A percentile compares a stretch with the other conserved stretches of the same genome.
phyloP scores from a whole-genome alignment of 2,113 vertebrate species.

The Myotis brandtii region DNA sequence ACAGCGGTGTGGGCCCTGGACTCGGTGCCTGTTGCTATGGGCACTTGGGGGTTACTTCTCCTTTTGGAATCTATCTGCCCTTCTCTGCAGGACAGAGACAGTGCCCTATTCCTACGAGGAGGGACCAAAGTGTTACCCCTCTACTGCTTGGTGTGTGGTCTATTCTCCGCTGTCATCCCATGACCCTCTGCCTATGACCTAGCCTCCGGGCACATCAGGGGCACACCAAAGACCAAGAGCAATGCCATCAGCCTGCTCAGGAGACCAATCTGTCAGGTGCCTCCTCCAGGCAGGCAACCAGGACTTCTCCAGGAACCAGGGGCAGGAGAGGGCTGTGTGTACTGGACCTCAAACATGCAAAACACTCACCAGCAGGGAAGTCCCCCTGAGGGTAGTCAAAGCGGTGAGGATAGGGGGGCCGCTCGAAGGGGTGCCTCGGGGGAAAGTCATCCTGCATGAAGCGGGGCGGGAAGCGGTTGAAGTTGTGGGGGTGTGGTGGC shows the following conservation, averaged over 20 bases:
- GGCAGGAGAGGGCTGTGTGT: not conserved
- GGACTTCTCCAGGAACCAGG: not conserved
- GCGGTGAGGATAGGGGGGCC: slow-evolving; percentile 95
- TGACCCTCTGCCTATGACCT: not conserved
- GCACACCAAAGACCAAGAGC: not conserved
- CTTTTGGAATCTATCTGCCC: not conserved
- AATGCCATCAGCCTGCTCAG: not conserved
- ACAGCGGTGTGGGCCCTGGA: not conserved
- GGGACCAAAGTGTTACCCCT: no score
- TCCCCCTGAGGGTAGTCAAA: slow-evolving; percentile 98
- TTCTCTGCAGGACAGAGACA: not conserved
- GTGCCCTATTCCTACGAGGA: not conserved
- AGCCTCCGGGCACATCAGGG: not conserved
- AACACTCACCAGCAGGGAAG: slow-evolving; percentile 91
- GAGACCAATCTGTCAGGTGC: slow-evolving; percentile 14
- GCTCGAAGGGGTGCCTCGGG: slow-evolving; percentile 96
- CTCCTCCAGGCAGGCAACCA: not conserved
- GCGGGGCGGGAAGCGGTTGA: slow-evolving; percentile 96
- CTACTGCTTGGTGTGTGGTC: not conserved
- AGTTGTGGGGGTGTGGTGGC: slow-evolving; percentile 96
- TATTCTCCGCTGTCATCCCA: not conserved
- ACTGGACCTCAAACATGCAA: not conserved
- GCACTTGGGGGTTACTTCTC: not conserved
- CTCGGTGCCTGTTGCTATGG: not conserved
- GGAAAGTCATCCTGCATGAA: slow-evolving; percentile 99